These are phyloP conservation scores for Paracentrotus lividus DNA, from an alignment of 53 echinoderm and acorn worm genomes.

Conservation along the genomic window DNA sequence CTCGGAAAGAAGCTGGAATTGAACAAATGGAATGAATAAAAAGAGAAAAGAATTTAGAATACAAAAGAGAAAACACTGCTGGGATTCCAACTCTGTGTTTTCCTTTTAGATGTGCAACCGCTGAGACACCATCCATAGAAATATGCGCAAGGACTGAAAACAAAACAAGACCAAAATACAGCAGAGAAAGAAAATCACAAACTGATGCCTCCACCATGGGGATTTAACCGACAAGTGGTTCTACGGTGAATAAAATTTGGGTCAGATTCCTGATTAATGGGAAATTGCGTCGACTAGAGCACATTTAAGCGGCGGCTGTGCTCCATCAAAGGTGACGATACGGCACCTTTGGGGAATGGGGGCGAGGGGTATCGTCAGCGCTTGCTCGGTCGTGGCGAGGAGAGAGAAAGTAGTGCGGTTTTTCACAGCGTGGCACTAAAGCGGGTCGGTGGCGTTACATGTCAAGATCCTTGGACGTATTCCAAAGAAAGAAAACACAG, in stretches of 20 bases:
- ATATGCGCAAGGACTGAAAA: background rate
- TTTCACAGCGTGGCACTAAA: background rate
- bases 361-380: background rate
- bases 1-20: background rate
- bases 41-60: no score
- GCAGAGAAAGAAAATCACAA: constrained; percentile 28
- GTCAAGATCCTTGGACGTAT: background rate
- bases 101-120: background rate
- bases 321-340: constrained; percentile 47
- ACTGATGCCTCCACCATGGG: background rate
- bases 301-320: constrained; percentile 40
- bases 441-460: background rate
- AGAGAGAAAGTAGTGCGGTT: constrained; percentile 22
- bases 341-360: background rate
- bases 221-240: constrained; percentile 52
- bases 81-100: background rate
- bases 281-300: constrained; percentile 46
- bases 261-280: constrained; percentile 53
- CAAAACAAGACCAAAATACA: background rate
- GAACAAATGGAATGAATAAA: no score
- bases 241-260: constrained; percentile 55
- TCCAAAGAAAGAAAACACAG: background rate
- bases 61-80: background rate
- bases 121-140: background rate
- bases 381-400: background rate